These are phyloP conservation scores for Heliconius cydno DNA, from an alignment of 2,888 invertebrate genomes.

Conservation along the genomic window DNA sequence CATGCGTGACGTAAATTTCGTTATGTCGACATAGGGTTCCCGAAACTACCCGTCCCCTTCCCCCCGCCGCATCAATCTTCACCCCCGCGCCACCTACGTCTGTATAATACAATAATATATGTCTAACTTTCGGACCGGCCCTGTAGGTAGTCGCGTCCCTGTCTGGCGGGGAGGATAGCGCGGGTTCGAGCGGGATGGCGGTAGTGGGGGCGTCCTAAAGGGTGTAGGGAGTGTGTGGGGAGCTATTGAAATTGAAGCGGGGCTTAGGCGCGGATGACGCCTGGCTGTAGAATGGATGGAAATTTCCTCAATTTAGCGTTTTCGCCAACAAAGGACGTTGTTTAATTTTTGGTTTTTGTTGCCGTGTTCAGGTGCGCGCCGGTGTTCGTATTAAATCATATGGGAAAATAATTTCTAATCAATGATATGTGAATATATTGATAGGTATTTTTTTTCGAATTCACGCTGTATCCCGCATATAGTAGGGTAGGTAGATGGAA, in stretches of 20 bases:
- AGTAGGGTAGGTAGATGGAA: too few relatives aligned
- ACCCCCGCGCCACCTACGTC: conserved; percentile 80
- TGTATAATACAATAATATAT: conserved; percentile 83
- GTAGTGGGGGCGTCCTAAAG: conserved; percentile 80
- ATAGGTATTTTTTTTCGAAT: not conserved
- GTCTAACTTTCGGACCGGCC: conserved; percentile 83
- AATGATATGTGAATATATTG: not conserved
- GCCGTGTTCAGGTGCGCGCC: conserved; percentile 69
- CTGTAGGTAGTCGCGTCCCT: conserved; percentile 72
- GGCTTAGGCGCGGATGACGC: conserved; percentile 84
- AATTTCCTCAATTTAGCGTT: conserved; percentile 84
- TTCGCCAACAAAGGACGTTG: conserved; percentile 82
- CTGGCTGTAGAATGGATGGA: conserved; percentile 83
- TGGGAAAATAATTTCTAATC: conserved; percentile 26
- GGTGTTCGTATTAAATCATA: conserved; percentile 46
- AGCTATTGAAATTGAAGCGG: conserved; percentile 84
- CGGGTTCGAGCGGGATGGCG: conserved; percentile 58
- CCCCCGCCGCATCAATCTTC: conserved; percentile 79
- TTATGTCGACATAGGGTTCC: conserved; percentile 81
- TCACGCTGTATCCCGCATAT: not conserved
- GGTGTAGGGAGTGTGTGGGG: conserved; percentile 82
- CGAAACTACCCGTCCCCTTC: conserved; percentile 73
- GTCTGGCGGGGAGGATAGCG: conserved; percentile 52
- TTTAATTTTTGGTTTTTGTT: conserved; percentile 82
- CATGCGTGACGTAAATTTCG: conserved; percentile 78